Conservation (phyloP, 2,888 invertebrate species). For the Sminthurides aquaticus region DNA sequence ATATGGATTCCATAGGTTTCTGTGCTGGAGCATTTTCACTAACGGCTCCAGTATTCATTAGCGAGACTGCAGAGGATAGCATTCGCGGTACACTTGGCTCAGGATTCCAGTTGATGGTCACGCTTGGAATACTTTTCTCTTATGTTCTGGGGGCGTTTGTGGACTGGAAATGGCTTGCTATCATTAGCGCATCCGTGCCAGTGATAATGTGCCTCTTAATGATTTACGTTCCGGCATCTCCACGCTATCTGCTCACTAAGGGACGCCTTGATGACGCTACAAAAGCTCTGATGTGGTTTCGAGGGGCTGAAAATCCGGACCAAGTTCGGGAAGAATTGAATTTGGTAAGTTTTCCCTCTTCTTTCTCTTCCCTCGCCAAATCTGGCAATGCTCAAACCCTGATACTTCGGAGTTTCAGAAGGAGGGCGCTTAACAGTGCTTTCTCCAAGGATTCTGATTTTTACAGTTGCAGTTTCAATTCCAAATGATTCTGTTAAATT, state of each 20-base stretch:
- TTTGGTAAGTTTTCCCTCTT: slow-evolving; percentile 24
- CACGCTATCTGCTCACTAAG: slow-evolving; percentile 61
- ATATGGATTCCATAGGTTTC: slow-evolving; percentile 50
- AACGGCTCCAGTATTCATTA: slow-evolving; percentile 75
- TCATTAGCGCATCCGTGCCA: slow-evolving; percentile 61
- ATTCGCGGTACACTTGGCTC: slow-evolving; percentile 56
- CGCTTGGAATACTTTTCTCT: slow-evolving; percentile 45
- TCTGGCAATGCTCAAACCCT: too few relatives aligned
- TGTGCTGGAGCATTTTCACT: slow-evolving; percentile 75
- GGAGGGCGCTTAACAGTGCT: too few relatives aligned
- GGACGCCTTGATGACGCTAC: slow-evolving; percentile 56
- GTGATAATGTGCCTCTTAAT: slow-evolving; percentile 57
- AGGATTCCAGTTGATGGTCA: slow-evolving; percentile 78
- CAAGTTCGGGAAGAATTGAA: slow-evolving; percentile 37
- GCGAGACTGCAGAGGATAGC: slow-evolving; percentile 75
- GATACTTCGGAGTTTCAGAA: too few relatives aligned
- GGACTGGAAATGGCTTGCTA: slow-evolving; percentile 56
- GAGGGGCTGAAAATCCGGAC: slow-evolving; percentile 53
- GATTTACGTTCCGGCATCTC: slow-evolving; percentile 70
- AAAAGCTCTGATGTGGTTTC: slow-evolving; percentile 61
- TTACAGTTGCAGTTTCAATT: too few relatives aligned
- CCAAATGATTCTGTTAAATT: not conserved
- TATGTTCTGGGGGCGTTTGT: slow-evolving; percentile 55
- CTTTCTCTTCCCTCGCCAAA: not conserved
- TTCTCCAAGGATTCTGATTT: too few relatives aligned